Conservation (phyloP, 2,113 vertebrate genomes). For the Chionomys nivalis region DNA sequence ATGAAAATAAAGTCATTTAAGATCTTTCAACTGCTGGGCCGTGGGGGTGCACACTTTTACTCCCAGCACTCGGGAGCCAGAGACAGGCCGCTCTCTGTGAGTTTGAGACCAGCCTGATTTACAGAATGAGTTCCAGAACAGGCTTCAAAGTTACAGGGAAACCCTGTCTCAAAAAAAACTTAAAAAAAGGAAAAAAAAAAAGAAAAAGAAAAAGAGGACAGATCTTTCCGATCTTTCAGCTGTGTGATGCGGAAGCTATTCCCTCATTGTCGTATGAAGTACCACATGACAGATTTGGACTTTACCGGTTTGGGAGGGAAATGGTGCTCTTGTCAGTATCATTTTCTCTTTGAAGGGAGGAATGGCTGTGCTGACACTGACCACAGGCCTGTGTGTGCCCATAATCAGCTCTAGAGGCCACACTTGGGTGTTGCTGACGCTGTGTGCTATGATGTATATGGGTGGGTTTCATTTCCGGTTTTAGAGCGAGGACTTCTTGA, state of each 20-base stretch:
- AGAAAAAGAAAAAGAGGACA: not conserved
- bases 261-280: not conserved
- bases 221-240: not conserved
- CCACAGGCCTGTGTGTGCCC: not conserved
- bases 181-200: no score
- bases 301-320: not conserved
- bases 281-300: not conserved
- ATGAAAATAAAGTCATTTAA: not conserved
- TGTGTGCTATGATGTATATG: not conserved
- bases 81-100: no score
- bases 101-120: no score
- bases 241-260: not conserved
- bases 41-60: no score
- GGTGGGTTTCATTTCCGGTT: constrained; percentile 41
- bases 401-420: not conserved
- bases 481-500: constrained; percentile 3
- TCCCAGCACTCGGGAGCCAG: no score
- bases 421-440: not conserved
- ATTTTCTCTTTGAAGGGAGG: not conserved
- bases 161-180: no score
- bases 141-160: no score
- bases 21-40: not conserved
- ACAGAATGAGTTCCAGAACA: no score
- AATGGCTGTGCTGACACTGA: not conserved
- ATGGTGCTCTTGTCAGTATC: not conserved